Evolutionary conservation across 2,113 vertebrate genomes (phyloP).

Genomic region (Rhegmatorhina hoffmannsi): DNA sequence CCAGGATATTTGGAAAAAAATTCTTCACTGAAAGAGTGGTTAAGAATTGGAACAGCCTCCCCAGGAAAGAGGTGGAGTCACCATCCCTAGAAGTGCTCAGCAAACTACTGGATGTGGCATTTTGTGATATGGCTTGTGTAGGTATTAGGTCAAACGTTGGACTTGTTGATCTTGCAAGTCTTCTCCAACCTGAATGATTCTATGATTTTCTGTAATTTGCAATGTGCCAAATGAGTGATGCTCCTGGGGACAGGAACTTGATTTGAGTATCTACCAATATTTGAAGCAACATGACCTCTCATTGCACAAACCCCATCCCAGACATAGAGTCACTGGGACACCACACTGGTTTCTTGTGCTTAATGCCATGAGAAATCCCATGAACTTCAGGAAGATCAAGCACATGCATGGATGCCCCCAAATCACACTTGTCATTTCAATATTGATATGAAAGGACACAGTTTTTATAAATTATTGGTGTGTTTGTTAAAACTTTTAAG

Average conservation of each 20-base stretch:
- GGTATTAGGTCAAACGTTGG: not conserved
- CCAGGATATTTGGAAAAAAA: not conserved
- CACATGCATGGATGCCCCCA: not conserved
- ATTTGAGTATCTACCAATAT: not conserved
- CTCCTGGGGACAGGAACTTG: not conserved
- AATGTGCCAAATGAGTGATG: not conserved
- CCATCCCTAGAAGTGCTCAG: not conserved
- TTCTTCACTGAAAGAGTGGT: not conserved
- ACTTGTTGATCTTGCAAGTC: not conserved
- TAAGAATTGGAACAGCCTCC: not conserved
- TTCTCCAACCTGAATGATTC: not conserved
- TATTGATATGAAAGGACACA: not conserved
- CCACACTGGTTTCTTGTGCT: not conserved
- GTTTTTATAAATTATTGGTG: not conserved
- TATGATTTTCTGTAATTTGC: not conserved
- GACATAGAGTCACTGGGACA: too few relatives aligned
- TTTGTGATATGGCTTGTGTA: not conserved
- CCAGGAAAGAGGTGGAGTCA: not conserved
- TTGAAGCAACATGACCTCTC: not conserved
- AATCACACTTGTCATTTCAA: not conserved
- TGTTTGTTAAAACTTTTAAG: not conserved
- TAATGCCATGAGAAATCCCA: not conserved
- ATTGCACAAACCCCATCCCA: not conserved
- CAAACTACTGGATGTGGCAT: not conserved
- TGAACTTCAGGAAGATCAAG: not conserved